Percentiles rank a stretch among this genome's conserved stretches.
Conservation (phyloP, 2,797 vertebrate genomes). For the Anguilla anguilla region DNA sequence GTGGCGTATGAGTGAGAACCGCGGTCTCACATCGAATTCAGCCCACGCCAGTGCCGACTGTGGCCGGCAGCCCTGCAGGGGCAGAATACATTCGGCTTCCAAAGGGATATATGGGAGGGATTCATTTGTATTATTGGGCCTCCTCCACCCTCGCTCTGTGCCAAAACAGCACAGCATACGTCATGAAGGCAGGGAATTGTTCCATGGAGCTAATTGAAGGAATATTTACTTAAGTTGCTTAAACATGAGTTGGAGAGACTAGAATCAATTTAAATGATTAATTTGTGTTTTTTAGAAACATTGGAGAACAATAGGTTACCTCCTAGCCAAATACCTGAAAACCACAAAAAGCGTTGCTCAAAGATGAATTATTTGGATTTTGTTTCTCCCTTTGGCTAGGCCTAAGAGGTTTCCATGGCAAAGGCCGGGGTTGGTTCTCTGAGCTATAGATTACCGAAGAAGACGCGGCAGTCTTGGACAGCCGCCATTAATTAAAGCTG, state of each 20-base stretch:
- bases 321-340: too few relatives aligned
- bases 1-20: too few relatives aligned
- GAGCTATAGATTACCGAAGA: slow-evolving; percentile 65
- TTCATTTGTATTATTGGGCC: too few relatives aligned
- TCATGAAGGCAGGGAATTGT: not conserved
- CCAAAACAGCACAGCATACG: not conserved
- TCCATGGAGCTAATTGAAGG: not conserved
- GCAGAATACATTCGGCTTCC: too few relatives aligned
- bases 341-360: not conserved
- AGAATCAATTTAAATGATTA: not conserved
- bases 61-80: too few relatives aligned
- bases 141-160: too few relatives aligned
- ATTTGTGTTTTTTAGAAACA: not conserved
- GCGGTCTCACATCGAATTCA: too few relatives aligned
- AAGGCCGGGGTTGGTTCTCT: slow-evolving; percentile 44
- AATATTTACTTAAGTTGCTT: not conserved
- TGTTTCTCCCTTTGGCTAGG: slow-evolving; percentile 28
- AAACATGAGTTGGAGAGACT: not conserved
- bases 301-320: not conserved
- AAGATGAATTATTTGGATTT: slow-evolving; percentile 29
- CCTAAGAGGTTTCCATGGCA: slow-evolving; percentile 32
- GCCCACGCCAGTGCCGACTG: too few relatives aligned
- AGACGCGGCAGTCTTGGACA: slow-evolving; percentile 56
- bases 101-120: too few relatives aligned
- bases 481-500: slow-evolving; percentile 74